Evolutionary conservation across 2,888 invertebrate genomes (phyloP).

Genomic region (Rhingia campestris): DNA sequence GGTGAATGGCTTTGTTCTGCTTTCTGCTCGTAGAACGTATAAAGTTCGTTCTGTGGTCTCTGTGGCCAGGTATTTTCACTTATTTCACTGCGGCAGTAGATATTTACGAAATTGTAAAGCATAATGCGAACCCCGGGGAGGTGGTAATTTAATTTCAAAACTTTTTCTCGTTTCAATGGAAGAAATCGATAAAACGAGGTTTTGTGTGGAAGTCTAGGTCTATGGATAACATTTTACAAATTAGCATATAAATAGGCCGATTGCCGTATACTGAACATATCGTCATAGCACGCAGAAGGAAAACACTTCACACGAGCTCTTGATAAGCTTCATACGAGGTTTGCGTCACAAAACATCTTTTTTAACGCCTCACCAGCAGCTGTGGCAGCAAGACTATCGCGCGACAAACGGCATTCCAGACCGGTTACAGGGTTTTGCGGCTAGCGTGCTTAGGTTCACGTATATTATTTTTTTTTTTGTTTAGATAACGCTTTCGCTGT

Average conservation of each 20-base stretch:
- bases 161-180: background rate
- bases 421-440: slow-evolving; percentile 2
- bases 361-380: background rate
- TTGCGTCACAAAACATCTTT: background rate
- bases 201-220: background rate
- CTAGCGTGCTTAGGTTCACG: background rate
- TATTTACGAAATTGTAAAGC: background rate
- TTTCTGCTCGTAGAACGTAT: background rate
- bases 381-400: slow-evolving; percentile 38
- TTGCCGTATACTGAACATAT: background rate
- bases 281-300: background rate
- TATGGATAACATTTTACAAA: background rate
- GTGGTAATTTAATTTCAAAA: too few species aligned
- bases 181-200: background rate
- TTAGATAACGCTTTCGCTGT: slow-evolving; percentile 30
- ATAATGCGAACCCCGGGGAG: background rate
- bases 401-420: slow-evolving; percentile 29
- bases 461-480: background rate
- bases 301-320: background rate
- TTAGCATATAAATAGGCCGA: background rate
- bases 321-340: background rate
- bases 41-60: background rate
- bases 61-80: background rate
- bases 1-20: slow-evolving; percentile 1
- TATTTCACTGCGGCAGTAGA: background rate